Evolutionary conservation across 1,140 invertebrate species (phyloP).

Genomic region (Sitobion miscanthi): DNA sequence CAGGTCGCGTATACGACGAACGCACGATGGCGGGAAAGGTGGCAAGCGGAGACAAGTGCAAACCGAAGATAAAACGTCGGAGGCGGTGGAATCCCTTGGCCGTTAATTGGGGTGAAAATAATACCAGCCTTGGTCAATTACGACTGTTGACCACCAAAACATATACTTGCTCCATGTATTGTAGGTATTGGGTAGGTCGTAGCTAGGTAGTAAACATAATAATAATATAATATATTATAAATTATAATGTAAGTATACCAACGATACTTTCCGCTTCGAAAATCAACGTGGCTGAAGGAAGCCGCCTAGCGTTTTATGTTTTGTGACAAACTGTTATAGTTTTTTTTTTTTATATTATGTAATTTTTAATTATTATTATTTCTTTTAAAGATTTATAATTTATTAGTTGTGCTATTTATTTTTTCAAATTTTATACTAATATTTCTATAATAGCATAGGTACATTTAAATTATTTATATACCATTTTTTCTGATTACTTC

Average conservation of each 20-base stretch:
- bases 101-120: not conserved
- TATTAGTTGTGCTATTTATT: no score
- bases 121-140: not conserved
- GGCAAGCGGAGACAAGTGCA: not conserved
- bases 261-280: not conserved
- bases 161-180: not conserved
- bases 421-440: no score
- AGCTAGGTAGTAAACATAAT: not conserved
- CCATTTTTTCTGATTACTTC: no score
- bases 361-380: not conserved
- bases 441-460: no score
- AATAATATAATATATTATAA: no score
- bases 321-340: not conserved
- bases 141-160: not conserved
- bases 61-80: not conserved
- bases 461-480: no score
- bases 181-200: not conserved
- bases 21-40: not conserved
- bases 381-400: not conserved
- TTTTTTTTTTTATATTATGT: not conserved
- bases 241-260: no score
- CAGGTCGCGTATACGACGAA: not conserved
- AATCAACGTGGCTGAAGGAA: not conserved
- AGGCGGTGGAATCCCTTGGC: not conserved
- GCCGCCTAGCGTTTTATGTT: not conserved